Evolutionary conservation across 2,888 invertebrate genomes (phyloP).

Genomic region (Sicus ferrugineus): DNA sequence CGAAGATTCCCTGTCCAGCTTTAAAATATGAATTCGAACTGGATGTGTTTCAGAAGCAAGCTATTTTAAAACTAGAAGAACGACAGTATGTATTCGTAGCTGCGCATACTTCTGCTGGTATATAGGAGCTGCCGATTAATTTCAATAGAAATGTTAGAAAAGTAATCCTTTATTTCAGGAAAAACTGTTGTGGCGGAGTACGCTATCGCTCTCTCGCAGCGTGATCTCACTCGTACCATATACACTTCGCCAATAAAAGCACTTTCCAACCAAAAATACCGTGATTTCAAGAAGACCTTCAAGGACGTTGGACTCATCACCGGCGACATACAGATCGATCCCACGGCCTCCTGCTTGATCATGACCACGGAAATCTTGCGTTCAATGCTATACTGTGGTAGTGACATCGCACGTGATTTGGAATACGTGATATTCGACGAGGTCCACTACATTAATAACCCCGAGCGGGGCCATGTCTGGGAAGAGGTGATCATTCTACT

Average conservation of each 20-base stretch:
- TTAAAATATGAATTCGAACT: slow-evolving; percentile 88
- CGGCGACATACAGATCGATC: slow-evolving; percentile 95
- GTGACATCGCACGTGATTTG: slow-evolving; percentile 91
- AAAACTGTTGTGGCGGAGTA: slow-evolving; percentile 99
- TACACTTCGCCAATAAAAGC: slow-evolving; percentile 99
- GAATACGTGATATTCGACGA: slow-evolving; percentile 99
- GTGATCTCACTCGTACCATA: slow-evolving; percentile 89
- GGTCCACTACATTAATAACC: slow-evolving; percentile 98
- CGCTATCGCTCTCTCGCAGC: slow-evolving; percentile 93
- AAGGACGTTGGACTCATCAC: slow-evolving; percentile 93
- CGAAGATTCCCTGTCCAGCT: slow-evolving; percentile 84
- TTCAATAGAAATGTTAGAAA: not conserved
- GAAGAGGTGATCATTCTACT: slow-evolving; percentile 97
- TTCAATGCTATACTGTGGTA: slow-evolving; percentile 95
- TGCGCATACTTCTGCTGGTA: slow-evolving; percentile 95
- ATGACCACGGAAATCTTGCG: slow-evolving; percentile 99
- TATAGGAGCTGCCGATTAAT: not conserved
- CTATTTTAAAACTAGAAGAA: slow-evolving; percentile 91
- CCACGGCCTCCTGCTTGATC: slow-evolving; percentile 91
- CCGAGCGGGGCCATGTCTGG: slow-evolving; percentile 98
- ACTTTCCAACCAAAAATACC: slow-evolving; percentile 97
- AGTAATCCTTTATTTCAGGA: slow-evolving; percentile 41
- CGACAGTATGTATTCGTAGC: slow-evolving; percentile 97
- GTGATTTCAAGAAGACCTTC: slow-evolving; percentile 93
- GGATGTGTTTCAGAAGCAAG: slow-evolving; percentile 97